Evolutionary conservation across 2,888 invertebrate genomes (phyloP).

Genomic region (Ametastegia equiseti): DNA sequence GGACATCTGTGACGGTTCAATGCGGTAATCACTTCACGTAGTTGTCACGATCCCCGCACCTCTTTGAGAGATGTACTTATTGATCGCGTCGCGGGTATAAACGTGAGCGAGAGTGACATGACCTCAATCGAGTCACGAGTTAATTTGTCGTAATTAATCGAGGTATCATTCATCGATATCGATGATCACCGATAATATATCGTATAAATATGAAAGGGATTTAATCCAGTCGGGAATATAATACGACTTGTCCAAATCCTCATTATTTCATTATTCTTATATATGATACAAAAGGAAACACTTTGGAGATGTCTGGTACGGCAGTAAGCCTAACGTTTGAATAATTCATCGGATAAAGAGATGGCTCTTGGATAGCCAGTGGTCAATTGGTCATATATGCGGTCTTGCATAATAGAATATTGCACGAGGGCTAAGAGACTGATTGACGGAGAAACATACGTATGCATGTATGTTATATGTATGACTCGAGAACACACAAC

Average conservation of each 20-base stretch:
- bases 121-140: conserved; percentile 43
- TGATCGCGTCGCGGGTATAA: not conserved
- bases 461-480: no score
- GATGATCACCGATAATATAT: conserved; percentile 29
- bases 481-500: no score
- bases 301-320: not conserved
- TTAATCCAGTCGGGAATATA: not conserved
- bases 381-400: conserved; percentile 42
- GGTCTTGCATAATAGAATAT: conserved; percentile 35
- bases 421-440: conserved; percentile 22
- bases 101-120: conserved; percentile 36
- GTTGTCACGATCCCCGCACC: conserved; percentile 28
- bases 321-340: not conserved
- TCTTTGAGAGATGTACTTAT: not conserved
- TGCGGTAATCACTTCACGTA: conserved; percentile 34
- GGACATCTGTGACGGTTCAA: conserved; percentile 35
- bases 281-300: conserved; percentile 22
- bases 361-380: conserved; percentile 28
- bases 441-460: conserved; percentile 30
- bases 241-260: not conserved
- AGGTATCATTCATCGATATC: conserved; percentile 31
- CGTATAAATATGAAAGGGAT: conserved; percentile 5
- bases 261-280: not conserved
- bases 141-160: conserved; percentile 44
- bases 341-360: conserved; percentile 39